These are phyloP conservation scores for Dryocosmus kuriphilus DNA, from an alignment of 2,888 invertebrate species.

Conservation along the genomic window DNA sequence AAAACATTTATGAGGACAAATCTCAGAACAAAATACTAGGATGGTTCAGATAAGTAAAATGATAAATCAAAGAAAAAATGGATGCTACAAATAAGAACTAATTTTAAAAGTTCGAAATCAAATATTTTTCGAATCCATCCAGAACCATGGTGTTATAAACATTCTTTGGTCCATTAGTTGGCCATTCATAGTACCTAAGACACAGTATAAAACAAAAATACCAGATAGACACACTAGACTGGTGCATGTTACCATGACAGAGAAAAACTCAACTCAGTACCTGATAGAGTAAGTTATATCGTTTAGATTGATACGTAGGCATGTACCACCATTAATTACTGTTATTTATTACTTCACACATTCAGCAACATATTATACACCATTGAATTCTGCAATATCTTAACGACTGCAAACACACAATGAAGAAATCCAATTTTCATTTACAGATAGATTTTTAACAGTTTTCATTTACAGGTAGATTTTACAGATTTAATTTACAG, in stretches of 20 bases:
- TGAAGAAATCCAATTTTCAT: conserved; percentile 45
- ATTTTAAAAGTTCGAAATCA: not conserved
- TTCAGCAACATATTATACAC: conserved; percentile 66
- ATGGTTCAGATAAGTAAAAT: not conserved
- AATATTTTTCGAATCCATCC: conserved; percentile 16
- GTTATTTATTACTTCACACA: conserved; percentile 76
- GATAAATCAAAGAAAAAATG: not conserved
- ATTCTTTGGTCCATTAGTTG: conserved; percentile 7
- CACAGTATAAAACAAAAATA: conserved; percentile 51
- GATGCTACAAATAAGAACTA: not conserved
- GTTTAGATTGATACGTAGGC: conserved; percentile 75
- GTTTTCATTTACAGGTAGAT: conserved; percentile 41
- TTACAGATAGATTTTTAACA: conserved; percentile 37
- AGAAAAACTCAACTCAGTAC: conserved; percentile 75
- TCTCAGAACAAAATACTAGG: not conserved
- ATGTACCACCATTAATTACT: conserved; percentile 74
- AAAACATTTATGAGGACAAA: not conserved
- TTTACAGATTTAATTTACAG: conserved; percentile 33
- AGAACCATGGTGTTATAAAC: not conserved
- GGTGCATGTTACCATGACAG: conserved; percentile 78
- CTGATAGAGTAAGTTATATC: conserved; percentile 78
- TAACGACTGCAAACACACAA: conserved; percentile 63
- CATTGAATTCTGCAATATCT: conserved; percentile 66
- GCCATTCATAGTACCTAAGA: conserved; percentile 46
- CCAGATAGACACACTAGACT: conserved; percentile 72